phyloP scores from a whole-genome alignment of 2,113 vertebrate species.

The Anhinga rufa region DNA sequence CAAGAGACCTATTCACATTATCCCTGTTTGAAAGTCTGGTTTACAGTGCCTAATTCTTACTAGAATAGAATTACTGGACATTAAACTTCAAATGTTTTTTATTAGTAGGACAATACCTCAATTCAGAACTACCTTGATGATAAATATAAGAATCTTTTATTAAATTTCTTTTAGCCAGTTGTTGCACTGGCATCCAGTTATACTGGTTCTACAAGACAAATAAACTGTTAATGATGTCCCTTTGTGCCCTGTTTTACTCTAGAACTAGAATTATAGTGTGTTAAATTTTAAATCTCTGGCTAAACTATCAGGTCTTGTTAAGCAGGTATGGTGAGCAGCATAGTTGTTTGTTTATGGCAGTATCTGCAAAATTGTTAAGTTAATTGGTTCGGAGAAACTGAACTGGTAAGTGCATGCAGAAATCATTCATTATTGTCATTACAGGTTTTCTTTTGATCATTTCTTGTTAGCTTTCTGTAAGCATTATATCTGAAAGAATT shows the following conservation, averaged over 20 bases:
- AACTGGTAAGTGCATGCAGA: neutral
- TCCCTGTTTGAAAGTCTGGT: neutral
- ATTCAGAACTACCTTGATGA: neutral
- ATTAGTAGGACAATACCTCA: neutral
- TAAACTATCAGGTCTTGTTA: neutral
- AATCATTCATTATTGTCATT: neutral
- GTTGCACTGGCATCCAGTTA: neutral
- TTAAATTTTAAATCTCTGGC: neutral
- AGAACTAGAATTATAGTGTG: neutral
- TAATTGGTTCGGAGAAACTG: neutral
- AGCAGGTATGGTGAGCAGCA: neutral
- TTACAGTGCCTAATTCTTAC: neutral
- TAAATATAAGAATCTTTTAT: neutral
- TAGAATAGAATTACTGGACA: neutral
- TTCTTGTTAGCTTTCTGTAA: neutral
- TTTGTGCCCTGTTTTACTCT: neutral
- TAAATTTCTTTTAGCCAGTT: neutral
- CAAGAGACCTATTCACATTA: neutral
- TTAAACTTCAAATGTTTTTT: neutral
- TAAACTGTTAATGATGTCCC: neutral
- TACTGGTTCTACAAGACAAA: neutral
- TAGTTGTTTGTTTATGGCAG: neutral
- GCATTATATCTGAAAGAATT: neutral
- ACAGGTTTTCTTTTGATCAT: neutral
- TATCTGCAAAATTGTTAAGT: neutral